Conservation (phyloP, 2,888 invertebrate species). For the Limenitis camilla region DNA sequence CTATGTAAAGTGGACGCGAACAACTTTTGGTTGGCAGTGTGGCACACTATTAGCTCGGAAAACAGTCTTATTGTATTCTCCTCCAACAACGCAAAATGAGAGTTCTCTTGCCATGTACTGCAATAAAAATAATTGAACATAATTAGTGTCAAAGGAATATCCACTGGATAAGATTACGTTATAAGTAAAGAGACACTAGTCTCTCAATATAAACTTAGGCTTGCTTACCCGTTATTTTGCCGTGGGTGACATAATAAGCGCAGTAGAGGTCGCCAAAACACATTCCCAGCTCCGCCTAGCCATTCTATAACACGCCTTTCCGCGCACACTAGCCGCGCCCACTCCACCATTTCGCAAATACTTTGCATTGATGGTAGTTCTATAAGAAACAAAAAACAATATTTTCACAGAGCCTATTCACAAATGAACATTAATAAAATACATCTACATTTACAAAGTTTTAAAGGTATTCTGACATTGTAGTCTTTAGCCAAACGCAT, state of each 20-base stretch:
- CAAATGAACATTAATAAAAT: too few relatives aligned
- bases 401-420: too few relatives aligned
- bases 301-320: slow-evolving; percentile 90
- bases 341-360: slow-evolving; percentile 78
- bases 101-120: slow-evolving; percentile 64
- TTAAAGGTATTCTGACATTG: background rate
- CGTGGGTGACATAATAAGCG: slow-evolving; percentile 81
- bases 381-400: too few relatives aligned
- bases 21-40: slow-evolving; percentile 87
- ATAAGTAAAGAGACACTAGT: too few relatives aligned
- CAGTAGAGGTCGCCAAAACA: slow-evolving; percentile 90
- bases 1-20: slow-evolving; percentile 86
- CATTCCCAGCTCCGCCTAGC: slow-evolving; percentile 87
- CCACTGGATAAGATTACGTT: too few relatives aligned
- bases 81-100: slow-evolving; percentile 77
- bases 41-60: slow-evolving; percentile 88
- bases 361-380: slow-evolving; percentile 48
- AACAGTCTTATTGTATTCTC: slow-evolving; percentile 87
- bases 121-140: slow-evolving; percentile 9
- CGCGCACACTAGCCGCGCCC: slow-evolving; percentile 86
- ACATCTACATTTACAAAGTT: background rate
- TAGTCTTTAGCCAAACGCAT: too few relatives aligned
- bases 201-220: too few relatives aligned
- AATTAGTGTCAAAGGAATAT: too few relatives aligned
- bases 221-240: slow-evolving; percentile 45